Percentiles rank a stretch among this genome's conserved stretches.
These are phyloP conservation scores for Falco novaeseelandiae DNA, from an alignment of 2,797 vertebrate species.

Conservation along the genomic window DNA sequence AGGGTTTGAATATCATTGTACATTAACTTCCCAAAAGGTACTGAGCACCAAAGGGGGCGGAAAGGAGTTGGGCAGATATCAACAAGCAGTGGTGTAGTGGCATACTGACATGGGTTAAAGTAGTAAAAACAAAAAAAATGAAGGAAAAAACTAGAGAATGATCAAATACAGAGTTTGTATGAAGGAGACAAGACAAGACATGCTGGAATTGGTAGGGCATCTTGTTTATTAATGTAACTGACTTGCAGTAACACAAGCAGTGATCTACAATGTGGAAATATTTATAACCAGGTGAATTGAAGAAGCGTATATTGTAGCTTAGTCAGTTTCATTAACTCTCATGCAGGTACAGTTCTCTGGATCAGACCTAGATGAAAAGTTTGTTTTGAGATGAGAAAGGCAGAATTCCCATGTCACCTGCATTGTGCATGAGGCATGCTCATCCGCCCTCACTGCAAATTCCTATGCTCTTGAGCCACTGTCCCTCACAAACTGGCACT, in stretches of 20 bases:
- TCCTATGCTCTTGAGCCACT: not conserved
- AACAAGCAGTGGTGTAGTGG: not conserved
- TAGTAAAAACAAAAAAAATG: not conserved
- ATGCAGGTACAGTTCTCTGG: not conserved
- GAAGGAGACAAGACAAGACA: not conserved
- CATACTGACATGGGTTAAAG: not conserved
- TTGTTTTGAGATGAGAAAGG: not conserved
- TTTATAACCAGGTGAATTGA: not conserved
- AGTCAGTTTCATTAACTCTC: not conserved
- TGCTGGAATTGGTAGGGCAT: not conserved
- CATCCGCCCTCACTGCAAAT: rapidly evolving
- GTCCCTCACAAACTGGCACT: not conserved
- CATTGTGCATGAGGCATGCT: rapidly evolving
- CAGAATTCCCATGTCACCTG: not conserved
- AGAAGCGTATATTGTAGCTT: not conserved
- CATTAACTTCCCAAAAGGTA: not conserved
- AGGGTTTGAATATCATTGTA: not conserved
- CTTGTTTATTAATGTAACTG: not conserved
- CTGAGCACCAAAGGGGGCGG: not conserved
- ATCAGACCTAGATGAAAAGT: not conserved
- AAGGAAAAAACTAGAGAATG: not conserved
- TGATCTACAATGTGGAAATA: not conserved
- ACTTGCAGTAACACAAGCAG: not conserved
- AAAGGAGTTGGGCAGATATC: not conserved
- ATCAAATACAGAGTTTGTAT: not conserved